A percentile compares a stretch with the other conserved stretches of the same genome.
Evolutionary conservation across 2,888 invertebrate species (phyloP).

Genomic region (Hermaeophaga mercurialis): DNA sequence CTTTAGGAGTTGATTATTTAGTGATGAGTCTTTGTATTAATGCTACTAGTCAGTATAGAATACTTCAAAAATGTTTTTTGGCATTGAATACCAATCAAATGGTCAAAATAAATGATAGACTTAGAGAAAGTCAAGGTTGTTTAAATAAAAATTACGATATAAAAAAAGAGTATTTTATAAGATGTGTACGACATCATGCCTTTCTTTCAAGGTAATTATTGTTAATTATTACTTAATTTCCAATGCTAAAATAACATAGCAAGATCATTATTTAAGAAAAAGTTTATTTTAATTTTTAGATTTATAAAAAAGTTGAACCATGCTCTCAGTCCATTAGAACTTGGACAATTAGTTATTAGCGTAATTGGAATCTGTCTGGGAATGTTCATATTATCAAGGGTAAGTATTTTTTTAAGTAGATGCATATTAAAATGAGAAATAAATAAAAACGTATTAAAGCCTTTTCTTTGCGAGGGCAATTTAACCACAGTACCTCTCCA

Average conservation of each 20-base stretch:
- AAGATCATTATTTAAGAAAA: too few species aligned
- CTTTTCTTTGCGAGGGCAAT: too few species aligned
- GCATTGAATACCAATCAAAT: constrained; percentile 3
- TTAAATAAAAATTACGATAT: neutral
- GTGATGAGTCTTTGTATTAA: neutral
- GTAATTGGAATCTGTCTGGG: constrained; percentile 12
- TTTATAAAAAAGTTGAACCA: constrained; percentile 5
- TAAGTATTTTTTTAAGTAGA: too few species aligned
- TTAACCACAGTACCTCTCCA: too few species aligned
- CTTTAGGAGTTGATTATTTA: neutral
- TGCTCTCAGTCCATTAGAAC: constrained; percentile 3
- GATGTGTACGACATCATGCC: constrained; percentile 4
- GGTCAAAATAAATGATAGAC: neutral
- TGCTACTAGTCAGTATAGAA: constrained; percentile 4
- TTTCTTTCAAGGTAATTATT: constrained; percentile 3
- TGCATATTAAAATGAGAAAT: too few species aligned
- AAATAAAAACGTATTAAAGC: too few species aligned
- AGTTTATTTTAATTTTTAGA: neutral
- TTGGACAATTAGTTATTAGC: constrained; percentile 9
- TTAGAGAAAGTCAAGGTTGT: neutral
- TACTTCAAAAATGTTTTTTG: constrained; percentile 13
- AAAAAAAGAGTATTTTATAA: constrained; percentile 8
- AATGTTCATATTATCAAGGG: constrained; percentile 7
- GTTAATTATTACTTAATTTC: too few species aligned
- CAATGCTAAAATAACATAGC: too few species aligned